Evolutionary conservation across 2,888 invertebrate species (phyloP).

Genomic region (Troides aeacus): DNA sequence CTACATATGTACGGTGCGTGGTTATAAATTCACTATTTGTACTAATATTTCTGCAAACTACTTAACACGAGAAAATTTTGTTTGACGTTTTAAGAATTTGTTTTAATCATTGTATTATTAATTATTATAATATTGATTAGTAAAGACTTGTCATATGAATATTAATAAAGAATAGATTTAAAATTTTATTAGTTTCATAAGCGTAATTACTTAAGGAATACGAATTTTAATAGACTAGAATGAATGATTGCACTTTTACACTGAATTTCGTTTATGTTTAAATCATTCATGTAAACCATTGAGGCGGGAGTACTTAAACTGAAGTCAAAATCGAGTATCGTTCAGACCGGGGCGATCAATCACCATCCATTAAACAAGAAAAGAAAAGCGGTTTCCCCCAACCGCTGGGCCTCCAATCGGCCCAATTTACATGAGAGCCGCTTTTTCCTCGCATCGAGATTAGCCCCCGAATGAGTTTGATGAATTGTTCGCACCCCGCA

Average conservation of each 20-base stretch:
- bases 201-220: neutral
- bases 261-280: neutral
- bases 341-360: conserved; percentile 74
- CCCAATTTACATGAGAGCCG: conserved; percentile 80
- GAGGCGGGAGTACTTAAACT: conserved; percentile 53
- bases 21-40: neutral
- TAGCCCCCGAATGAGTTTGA: conserved; percentile 80
- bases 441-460: conserved; percentile 80
- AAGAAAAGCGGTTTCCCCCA: conserved; percentile 79
- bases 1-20: neutral
- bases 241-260: neutral
- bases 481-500: conserved; percentile 73
- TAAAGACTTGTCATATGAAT: no score
- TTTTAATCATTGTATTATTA: no score
- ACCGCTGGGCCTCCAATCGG: conserved; percentile 77
- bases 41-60: neutral
- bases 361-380: conserved; percentile 80
- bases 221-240: neutral
- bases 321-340: conserved; percentile 76
- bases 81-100: no score
- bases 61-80: neutral
- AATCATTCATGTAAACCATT: neutral
- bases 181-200: no score
- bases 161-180: no score
- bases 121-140: no score